Base-by-base conservation (phyloP, 2,888 invertebrate species). In the Axea sp. region DNA sequence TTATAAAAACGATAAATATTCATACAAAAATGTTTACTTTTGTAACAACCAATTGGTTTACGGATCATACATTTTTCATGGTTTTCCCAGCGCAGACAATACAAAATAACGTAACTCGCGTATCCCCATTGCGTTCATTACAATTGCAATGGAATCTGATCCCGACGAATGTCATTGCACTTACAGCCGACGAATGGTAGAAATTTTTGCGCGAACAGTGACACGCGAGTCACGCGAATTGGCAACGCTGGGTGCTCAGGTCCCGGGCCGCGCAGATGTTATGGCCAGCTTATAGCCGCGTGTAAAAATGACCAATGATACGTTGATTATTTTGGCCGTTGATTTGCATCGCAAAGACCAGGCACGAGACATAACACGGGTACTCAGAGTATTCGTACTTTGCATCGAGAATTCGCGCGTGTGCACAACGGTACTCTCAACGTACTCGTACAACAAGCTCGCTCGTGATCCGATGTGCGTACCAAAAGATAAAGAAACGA, bases 261-360 rank as follows among this genome's bases (percentile, higher is more conserved):
- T 31, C 31, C 15, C 59, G 55, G 35, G 19, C 31, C 47, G 41
- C 31, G 53, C 59, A 65, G 73, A 57, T 65, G 57, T 71, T 64
- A 39, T 14, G 59, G 37, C 31, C 57, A 39, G 55, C 45, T 64
- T 57, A 57, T 30, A 31, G 19, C 35, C 71, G 45, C 43, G 43
- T 47, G 62, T 28, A 55, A 71, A 49, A 41, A 62, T 57, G 55
- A 62, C 47, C 55, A 57, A 62, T 71, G 71, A 55, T 47, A 55
- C 62, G 30, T 72, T 57, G 57, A 64, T 64, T 64, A 72, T 64
- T 72, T 64, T 57, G 41, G 28, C 35, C 64, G 49, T 45, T 57
- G 64, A 65, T 73, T 73, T 73, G 64, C 72, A 65, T 65, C 65
- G 43, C 59, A 72, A 65, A 62, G 57, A 64, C 15, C 15, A 8